Base-by-base conservation (phyloP, 2,888 invertebrate genomes). In the Blastobasis lacticolella region DNA sequence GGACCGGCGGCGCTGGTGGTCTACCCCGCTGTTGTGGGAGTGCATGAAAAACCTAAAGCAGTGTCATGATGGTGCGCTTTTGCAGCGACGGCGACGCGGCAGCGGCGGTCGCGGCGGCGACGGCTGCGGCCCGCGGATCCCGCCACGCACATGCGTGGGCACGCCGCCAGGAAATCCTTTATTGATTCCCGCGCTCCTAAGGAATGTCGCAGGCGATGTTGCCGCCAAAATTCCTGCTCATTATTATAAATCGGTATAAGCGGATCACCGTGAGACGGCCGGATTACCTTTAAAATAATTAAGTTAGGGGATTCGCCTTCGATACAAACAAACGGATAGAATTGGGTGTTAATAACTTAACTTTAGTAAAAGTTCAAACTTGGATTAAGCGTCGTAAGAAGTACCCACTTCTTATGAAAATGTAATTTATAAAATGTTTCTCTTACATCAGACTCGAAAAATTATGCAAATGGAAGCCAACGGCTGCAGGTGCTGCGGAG, bases 161-260 rank as follows among this genome's bases (percentile, higher is more conserved):
- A 84, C 73, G 78, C 68, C 85, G 84, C 85, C 87, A 88, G 86
- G 80, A 88, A 87, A 87, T 88, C 88, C 87, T 86, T 86, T 88
- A 88, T 88, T 84, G 88, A 88, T 88, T 87, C 87, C 86, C 85
- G 84, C 85, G 82, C 81, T 85, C 79, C 79, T 82, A 80, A 88
- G 82, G 84, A 87, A 85, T 84, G 82, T 83, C 82, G 76, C 83
- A 78, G 74, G 74, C 83, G 77, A 75, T 82, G 72, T 79, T 83
- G 75, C 79, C 80, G 78, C 81, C 78, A 74, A 84, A 84, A 79
- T 71, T 73, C 66, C 71, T 72, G 66, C 69, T 73, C 71, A 67
- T 71, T 74, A 73, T 79, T 79, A 78, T 75, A 80, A 81, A 75
- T 78, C 70, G 62, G 69, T 63, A 67, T 78, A 75, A 78, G 73